phyloP scores from a whole-genome alignment of 2,113 vertebrate species.

The Alosa alosa region DNA sequence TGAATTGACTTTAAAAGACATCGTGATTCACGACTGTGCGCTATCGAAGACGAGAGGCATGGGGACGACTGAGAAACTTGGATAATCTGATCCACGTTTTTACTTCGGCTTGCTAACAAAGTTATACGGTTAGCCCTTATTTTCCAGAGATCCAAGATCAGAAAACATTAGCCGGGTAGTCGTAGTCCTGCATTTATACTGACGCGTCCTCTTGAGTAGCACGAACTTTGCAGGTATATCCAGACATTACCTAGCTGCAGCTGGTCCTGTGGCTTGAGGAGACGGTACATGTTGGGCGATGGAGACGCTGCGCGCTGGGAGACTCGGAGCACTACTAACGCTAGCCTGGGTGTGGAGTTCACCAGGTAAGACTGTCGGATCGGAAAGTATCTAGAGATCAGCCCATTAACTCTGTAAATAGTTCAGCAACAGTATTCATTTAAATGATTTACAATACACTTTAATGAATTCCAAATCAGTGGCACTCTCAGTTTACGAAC shows the following conservation, averaged over 20 bases:
- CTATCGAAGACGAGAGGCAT: neutral
- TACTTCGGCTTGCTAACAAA: neutral
- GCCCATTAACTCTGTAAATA: neutral
- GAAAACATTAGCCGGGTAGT: neutral
- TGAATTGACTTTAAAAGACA: neutral
- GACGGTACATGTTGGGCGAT: slow-evolving; percentile 65
- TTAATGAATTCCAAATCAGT: neutral
- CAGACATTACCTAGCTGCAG: slow-evolving; percentile 14
- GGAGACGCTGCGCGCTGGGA: slow-evolving; percentile 52
- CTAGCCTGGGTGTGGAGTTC: slow-evolving; percentile 60
- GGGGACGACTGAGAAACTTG: neutral
- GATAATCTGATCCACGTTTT: neutral
- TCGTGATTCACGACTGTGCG: neutral
- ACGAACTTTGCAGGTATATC: neutral
- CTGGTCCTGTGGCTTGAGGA: slow-evolving; percentile 34
- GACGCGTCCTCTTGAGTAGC: neutral
- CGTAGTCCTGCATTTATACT: neutral
- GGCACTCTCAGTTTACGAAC: neutral
- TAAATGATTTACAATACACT: neutral
- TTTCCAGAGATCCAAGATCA: neutral
- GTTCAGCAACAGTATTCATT: neutral
- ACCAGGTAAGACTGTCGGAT: slow-evolving; percentile 57
- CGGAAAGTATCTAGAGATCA: neutral
- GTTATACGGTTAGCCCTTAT: neutral
- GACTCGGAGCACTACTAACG: slow-evolving; percentile 57